These are phyloP conservation scores for Gerris buenoi DNA, from an alignment of 1,140 invertebrate species.

Conservation along the genomic window DNA sequence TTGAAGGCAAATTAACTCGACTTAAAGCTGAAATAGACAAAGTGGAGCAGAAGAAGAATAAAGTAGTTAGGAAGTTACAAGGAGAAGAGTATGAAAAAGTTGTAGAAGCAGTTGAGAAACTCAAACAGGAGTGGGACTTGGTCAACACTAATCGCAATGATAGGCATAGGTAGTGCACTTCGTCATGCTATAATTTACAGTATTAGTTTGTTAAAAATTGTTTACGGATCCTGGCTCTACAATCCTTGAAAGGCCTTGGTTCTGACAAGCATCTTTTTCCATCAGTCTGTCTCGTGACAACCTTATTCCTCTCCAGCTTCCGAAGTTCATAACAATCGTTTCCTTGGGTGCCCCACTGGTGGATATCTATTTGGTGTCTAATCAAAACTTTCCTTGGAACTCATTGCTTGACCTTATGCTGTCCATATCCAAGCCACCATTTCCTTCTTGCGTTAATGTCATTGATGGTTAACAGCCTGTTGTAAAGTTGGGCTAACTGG, in stretches of 20 bases:
- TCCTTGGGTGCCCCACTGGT: too few relatives aligned
- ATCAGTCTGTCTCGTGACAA: not conserved
- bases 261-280: not conserved
- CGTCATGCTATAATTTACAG: too few relatives aligned
- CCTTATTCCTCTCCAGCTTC: slow-evolving; percentile 1
- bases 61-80: slow-evolving; percentile 13
- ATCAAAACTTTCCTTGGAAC: too few relatives aligned
- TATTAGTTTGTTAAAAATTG: too few relatives aligned
- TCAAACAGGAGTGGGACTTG: slow-evolving; percentile 16
- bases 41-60: slow-evolving; percentile 15
- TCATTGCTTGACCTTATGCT: too few relatives aligned
- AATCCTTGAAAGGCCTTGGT: not conserved
- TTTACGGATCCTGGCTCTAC: too few relatives aligned
- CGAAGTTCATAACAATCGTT: too few relatives aligned
- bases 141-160: slow-evolving; percentile 15
- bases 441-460: too few relatives aligned
- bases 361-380: too few relatives aligned
- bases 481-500: too few relatives aligned
- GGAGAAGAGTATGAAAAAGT: slow-evolving; percentile 15
- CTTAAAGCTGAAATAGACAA: slow-evolving; percentile 14
- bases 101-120: slow-evolving; percentile 14
- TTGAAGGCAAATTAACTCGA: slow-evolving; percentile 10
- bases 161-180: slow-evolving; percentile 8
- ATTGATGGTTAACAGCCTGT: too few relatives aligned
- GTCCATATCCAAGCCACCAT: too few relatives aligned